Percentiles rank a stretch among this genome's conserved stretches.
Conservation (phyloP, 1,140 invertebrate species). For the Hyphantria cunea region DNA sequence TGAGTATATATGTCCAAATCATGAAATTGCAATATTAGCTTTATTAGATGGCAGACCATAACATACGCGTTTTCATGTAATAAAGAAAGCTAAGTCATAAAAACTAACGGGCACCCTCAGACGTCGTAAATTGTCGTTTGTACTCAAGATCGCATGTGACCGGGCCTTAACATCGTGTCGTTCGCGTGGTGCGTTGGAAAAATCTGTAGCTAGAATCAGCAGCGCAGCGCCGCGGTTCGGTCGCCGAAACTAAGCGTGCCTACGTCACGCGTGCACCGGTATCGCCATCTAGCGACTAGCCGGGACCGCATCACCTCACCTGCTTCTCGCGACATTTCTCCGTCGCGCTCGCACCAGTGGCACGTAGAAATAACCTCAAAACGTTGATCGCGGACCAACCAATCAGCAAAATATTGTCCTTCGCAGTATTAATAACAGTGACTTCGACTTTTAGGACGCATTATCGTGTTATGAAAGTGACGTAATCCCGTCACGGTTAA, state of each 20-base stretch:
- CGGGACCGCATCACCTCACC: slow-evolving; percentile 58
- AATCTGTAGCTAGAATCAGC: slow-evolving; percentile 76
- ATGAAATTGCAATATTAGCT: slow-evolving; percentile 8
- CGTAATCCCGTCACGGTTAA: slow-evolving; percentile 35
- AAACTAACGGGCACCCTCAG: slow-evolving; percentile 18
- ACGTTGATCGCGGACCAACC: slow-evolving; percentile 59
- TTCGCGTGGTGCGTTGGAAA: slow-evolving; percentile 71
- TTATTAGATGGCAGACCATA: slow-evolving; percentile 4
- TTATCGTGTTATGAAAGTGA: slow-evolving; percentile 50
- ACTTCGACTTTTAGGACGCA: slow-evolving; percentile 45
- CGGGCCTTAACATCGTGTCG: slow-evolving; percentile 55
- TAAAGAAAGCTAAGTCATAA: slow-evolving; percentile 26
- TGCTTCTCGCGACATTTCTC: slow-evolving; percentile 61
- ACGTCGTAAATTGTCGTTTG: slow-evolving; percentile 28
- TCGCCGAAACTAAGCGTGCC: slow-evolving; percentile 62
- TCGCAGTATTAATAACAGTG: slow-evolving; percentile 55
- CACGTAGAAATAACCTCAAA: slow-evolving; percentile 79
- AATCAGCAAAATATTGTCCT: slow-evolving; percentile 63
- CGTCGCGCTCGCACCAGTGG: slow-evolving; percentile 73
- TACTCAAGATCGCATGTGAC: slow-evolving; percentile 49
- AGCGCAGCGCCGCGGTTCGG: slow-evolving; percentile 72
- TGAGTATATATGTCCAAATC: not conserved
- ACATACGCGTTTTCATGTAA: slow-evolving; percentile 20
- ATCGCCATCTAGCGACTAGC: slow-evolving; percentile 62
- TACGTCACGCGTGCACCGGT: slow-evolving; percentile 54